phyloP scores from a whole-genome alignment of 1,140 invertebrate species.

The Carcinoscorpius rotundicauda region DNA sequence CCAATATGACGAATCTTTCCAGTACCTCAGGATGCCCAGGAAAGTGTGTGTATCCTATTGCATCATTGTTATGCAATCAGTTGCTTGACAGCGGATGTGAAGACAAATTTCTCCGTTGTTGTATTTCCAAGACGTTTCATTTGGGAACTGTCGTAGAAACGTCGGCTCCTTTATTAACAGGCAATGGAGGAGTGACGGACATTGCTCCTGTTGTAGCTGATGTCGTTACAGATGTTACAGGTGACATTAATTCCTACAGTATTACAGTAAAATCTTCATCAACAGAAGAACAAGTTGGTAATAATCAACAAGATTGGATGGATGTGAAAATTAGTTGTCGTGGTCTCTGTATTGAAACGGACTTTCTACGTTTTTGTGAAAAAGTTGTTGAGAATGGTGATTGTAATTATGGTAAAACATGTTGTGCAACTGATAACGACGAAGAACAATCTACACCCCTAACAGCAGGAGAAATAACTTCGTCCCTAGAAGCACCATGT shows the following conservation, averaged over 20 bases:
- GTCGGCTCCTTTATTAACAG: slow-evolving; percentile 20
- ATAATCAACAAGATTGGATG: no score
- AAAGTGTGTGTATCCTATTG: slow-evolving; percentile 26
- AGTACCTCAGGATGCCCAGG: slow-evolving; percentile 21
- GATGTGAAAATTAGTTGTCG: no score
- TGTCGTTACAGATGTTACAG: slow-evolving; percentile 6
- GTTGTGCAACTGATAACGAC: no score
- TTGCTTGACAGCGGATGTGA: slow-evolving; percentile 25
- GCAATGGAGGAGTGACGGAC: slow-evolving; percentile 6
- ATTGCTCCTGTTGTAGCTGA: not conserved
- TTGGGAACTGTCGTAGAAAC: slow-evolving; percentile 24
- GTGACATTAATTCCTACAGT: not conserved
- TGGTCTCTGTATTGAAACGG: no score
- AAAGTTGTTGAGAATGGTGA: no score
- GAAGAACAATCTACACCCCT: no score
- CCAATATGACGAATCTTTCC: no score
- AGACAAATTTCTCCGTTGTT: slow-evolving; percentile 22
- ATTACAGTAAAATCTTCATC: not conserved
- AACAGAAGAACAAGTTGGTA: not conserved
- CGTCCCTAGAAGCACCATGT: not conserved
- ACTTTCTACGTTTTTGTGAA: no score
- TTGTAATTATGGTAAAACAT: no score
- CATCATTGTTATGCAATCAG: slow-evolving; percentile 25
- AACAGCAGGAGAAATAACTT: no score
- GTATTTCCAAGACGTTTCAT: slow-evolving; percentile 19